Percentiles rank a stretch among this genome's conserved stretches.
These are phyloP conservation scores for Platichthys stellatus DNA, from an alignment of 2,113 vertebrate species.

Conservation along the genomic window DNA sequence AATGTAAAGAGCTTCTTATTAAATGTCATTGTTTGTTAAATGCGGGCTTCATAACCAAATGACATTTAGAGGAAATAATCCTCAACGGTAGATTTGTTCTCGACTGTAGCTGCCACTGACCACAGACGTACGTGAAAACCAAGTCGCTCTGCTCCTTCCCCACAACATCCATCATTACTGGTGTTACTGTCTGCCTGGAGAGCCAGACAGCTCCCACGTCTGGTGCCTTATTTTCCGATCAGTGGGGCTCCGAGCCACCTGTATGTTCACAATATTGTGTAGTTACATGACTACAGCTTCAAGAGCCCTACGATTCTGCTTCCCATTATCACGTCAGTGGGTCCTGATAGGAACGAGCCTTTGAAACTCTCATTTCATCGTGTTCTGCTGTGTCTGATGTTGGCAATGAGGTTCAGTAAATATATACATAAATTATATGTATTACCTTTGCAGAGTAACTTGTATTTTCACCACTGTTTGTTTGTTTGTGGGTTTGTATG, in stretches of 20 bases:
- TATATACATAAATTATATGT: no score
- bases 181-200: constrained; percentile 54
- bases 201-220: constrained; percentile 37
- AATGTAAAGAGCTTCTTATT: not conserved
- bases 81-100: not conserved
- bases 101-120: not conserved
- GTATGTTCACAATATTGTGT: constrained; percentile 37
- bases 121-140: constrained; percentile 23
- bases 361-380: constrained; percentile 35
- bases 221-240: constrained; percentile 61
- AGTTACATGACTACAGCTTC: constrained; percentile 34
- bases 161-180: constrained; percentile 52
- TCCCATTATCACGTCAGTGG: constrained; percentile 63
- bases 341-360: constrained; percentile 22
- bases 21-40: no score
- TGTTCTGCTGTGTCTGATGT: constrained; percentile 6
- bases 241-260: constrained; percentile 48
- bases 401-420: not conserved
- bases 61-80: no score
- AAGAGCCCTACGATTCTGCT: constrained; percentile 28
- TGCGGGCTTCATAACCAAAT: no score
- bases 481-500: no score
- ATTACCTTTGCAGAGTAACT: no score
- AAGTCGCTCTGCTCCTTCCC: constrained; percentile 15
- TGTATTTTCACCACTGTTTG: no score